phyloP scores from a whole-genome alignment of 2,113 vertebrate genomes.

The Siphamia tubifer region DNA sequence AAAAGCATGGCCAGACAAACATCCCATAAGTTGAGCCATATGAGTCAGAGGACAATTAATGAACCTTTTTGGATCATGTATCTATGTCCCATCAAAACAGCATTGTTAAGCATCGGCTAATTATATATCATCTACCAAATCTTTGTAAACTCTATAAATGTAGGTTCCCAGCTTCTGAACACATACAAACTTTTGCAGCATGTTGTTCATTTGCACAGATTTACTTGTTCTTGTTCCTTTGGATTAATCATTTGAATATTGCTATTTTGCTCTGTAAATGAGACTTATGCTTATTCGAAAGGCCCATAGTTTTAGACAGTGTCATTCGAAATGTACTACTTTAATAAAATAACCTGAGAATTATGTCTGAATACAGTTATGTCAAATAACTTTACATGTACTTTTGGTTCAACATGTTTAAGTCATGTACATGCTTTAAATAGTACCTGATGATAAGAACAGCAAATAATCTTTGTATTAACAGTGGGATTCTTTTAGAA shows the following conservation, averaged over 20 bases:
- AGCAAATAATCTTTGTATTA: too few species aligned
- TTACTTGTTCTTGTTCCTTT: background rate
- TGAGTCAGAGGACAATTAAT: conserved; percentile 58
- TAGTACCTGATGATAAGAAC: too few species aligned
- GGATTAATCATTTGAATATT: too few species aligned
- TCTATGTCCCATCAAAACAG: conserved; percentile 45
- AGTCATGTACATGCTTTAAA: too few species aligned
- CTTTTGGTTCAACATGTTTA: too few species aligned
- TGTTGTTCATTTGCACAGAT: background rate
- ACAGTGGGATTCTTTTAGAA: too few species aligned
- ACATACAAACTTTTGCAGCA: background rate
- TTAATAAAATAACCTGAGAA: too few species aligned
- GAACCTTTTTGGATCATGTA: conserved; percentile 44
- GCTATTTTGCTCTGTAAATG: too few species aligned
- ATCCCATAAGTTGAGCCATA: conserved; percentile 52
- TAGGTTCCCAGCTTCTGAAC: background rate
- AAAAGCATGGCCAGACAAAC: conserved; percentile 67
- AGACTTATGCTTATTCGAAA: background rate
- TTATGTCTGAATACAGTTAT: too few species aligned
- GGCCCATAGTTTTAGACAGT: background rate
- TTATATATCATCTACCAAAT: conserved; percentile 30
- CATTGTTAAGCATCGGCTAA: conserved; percentile 39
- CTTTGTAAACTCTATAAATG: conserved; percentile 3
- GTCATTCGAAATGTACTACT: too few species aligned
- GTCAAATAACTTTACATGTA: too few species aligned